Percentiles rank a stretch among this genome's conserved stretches.
phyloP scores from a whole-genome alignment of 2,888 invertebrate species.

The Ochropleura plecta region DNA sequence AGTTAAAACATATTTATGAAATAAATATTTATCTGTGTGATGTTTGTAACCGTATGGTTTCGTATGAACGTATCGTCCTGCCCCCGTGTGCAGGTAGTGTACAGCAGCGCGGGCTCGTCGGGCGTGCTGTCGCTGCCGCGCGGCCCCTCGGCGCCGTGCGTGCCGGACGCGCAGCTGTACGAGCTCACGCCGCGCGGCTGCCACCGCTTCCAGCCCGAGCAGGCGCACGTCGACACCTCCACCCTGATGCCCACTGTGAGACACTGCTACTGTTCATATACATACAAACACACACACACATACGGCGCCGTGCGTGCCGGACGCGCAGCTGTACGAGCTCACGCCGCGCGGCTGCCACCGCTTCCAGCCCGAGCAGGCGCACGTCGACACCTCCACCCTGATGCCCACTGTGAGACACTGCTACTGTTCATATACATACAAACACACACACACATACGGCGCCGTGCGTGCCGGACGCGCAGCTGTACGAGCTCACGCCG shows the following conservation, averaged over 20 bases:
- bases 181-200: conserved; percentile 94
- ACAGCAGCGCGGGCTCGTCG: conserved; percentile 70
- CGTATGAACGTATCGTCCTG: not conserved
- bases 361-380: conserved; percentile 87
- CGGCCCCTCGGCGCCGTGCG: conserved; percentile 93
- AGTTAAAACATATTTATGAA: not conserved
- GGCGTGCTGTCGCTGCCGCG: conserved; percentile 87
- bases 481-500: conserved; percentile 93
- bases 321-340: conserved; percentile 93
- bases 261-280: conserved; percentile 81
- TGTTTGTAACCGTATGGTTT: too few species aligned
- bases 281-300: too few species aligned
- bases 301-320: conserved; percentile 94
- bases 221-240: conserved; percentile 67
- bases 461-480: conserved; percentile 94
- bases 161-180: conserved; percentile 93
- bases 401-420: conserved; percentile 66
- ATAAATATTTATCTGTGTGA: not conserved
- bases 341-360: conserved; percentile 95
- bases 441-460: too few species aligned
- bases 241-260: conserved; percentile 65
- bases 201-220: conserved; percentile 92
- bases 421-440: conserved; percentile 83
- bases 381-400: conserved; percentile 65
- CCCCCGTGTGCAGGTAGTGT: conserved; percentile 80